phyloP scores from a whole-genome alignment of 2,797 vertebrate genomes.

The Miichthys miiuy region DNA sequence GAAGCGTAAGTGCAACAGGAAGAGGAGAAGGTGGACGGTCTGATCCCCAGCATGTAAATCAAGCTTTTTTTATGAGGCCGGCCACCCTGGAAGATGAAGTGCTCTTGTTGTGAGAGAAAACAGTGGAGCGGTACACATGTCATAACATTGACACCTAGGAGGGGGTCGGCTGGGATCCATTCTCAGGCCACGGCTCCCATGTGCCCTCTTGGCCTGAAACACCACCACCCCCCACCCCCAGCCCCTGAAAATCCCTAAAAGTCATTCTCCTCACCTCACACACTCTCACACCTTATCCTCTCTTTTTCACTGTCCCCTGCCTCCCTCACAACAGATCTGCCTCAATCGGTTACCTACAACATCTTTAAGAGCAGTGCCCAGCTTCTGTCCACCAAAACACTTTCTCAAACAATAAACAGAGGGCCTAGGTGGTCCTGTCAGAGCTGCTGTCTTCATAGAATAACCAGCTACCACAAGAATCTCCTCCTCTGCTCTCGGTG shows the following conservation, averaged over 20 bases:
- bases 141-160: constrained; percentile 90
- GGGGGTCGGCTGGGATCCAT: constrained; percentile 79
- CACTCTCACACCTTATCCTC: constrained; percentile 21
- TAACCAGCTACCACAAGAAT: constrained; percentile 83
- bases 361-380: constrained; percentile 67
- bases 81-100: constrained; percentile 92
- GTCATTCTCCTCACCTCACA: constrained; percentile 34
- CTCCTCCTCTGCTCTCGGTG: constrained; percentile 38
- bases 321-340: constrained; percentile 41
- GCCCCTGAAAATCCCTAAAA: constrained; percentile 46
- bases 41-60: constrained; percentile 91
- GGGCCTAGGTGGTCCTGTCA: constrained; percentile 90
- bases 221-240: constrained; percentile 30
- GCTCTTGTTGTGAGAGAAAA: constrained; percentile 95
- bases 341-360: constrained; percentile 44
- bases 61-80: constrained; percentile 89
- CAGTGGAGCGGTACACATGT: constrained; percentile 91
- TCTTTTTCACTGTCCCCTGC: constrained; percentile 12
- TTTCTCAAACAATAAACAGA: constrained; percentile 90
- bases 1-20: constrained; percentile 88
- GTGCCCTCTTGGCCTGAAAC: constrained; percentile 73
- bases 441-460: constrained; percentile 83
- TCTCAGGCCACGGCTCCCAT: constrained; percentile 77
- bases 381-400: constrained; percentile 84
- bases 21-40: constrained; percentile 85